phyloP scores from a whole-genome alignment of 2,113 vertebrate species.

The Pluvialis apricaria region DNA sequence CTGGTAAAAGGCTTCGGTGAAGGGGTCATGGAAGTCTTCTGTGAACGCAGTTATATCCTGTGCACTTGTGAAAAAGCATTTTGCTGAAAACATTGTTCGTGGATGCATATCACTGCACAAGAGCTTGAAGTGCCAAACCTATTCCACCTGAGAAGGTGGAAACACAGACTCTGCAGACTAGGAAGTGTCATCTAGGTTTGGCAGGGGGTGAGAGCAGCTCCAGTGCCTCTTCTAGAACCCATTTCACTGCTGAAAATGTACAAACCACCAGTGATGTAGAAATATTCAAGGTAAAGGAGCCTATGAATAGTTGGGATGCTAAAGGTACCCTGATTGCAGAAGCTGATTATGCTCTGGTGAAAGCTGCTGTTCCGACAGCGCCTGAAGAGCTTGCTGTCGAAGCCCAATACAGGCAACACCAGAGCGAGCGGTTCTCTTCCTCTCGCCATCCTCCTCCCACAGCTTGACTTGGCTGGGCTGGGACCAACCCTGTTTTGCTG shows the following conservation, averaged over 20 bases:
- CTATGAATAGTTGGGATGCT: neutral
- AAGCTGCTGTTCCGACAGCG: neutral
- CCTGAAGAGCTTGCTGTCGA: neutral
- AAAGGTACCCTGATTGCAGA: neutral
- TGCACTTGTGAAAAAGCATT: neutral
- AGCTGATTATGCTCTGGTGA: neutral
- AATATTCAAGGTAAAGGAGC: neutral
- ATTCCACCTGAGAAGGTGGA: neutral
- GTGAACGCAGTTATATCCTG: neutral
- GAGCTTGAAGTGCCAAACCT: neutral
- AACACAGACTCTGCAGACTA: neutral
- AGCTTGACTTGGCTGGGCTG: neutral
- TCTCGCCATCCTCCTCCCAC: neutral
- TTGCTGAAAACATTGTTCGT: neutral
- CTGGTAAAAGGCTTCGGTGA: neutral
- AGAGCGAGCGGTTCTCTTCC: neutral
- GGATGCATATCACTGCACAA: neutral
- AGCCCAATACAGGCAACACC: neutral
- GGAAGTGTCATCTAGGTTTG: neutral
- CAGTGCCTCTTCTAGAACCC: neutral
- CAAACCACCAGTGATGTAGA: neutral
- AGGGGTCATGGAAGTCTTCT: neutral
- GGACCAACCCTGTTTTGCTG: neutral
- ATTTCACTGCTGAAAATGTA: neutral
- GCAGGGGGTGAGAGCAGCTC: neutral